phyloP scores from a whole-genome alignment of 2,888 invertebrate genomes.

The Stenoptilia bipunctidactyla region DNA sequence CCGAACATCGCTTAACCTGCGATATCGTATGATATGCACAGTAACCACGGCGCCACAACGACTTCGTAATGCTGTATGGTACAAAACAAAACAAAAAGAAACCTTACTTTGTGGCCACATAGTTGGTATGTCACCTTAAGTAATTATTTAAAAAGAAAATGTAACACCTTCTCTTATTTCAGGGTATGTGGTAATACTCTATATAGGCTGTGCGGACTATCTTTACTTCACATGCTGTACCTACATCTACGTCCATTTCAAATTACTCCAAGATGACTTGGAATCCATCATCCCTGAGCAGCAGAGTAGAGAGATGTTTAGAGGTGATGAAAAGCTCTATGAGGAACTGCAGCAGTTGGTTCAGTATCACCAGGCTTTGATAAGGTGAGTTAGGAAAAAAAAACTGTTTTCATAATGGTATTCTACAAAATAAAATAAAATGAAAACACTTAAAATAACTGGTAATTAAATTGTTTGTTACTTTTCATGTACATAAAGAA shows the following conservation, averaged over 20 bases:
- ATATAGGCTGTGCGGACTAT: slow-evolving; percentile 25
- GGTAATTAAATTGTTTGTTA: no score
- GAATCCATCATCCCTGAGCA: slow-evolving; percentile 20
- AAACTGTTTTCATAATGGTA: no score
- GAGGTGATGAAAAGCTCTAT: slow-evolving; percentile 19
- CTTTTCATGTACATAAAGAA: no score
- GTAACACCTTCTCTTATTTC: slow-evolving; percentile 9
- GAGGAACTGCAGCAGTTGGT: slow-evolving; percentile 24
- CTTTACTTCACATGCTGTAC: slow-evolving; percentile 34
- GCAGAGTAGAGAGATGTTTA: slow-evolving; percentile 6
- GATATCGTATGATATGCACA: no score
- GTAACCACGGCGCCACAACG: no score
- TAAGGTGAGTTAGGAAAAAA: slow-evolving; percentile 14
- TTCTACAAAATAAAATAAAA: no score
- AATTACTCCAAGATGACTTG: slow-evolving; percentile 26
- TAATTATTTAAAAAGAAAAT: neutral
- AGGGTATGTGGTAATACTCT: slow-evolving; percentile 25
- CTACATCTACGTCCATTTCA: slow-evolving; percentile 35
- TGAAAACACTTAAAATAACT: no score
- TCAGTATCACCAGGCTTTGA: slow-evolving; percentile 34
- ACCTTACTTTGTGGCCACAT: no score
- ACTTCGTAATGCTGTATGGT: no score
- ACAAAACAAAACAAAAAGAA: no score
- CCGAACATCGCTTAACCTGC: no score
- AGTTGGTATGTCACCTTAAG: slow-evolving; percentile 1